A percentile compares a stretch with the other conserved stretches of the same genome.
phyloP scores from a whole-genome alignment of 37 sponge, comb jelly and placozoan genomes.

The Tethya wilhelma region DNA sequence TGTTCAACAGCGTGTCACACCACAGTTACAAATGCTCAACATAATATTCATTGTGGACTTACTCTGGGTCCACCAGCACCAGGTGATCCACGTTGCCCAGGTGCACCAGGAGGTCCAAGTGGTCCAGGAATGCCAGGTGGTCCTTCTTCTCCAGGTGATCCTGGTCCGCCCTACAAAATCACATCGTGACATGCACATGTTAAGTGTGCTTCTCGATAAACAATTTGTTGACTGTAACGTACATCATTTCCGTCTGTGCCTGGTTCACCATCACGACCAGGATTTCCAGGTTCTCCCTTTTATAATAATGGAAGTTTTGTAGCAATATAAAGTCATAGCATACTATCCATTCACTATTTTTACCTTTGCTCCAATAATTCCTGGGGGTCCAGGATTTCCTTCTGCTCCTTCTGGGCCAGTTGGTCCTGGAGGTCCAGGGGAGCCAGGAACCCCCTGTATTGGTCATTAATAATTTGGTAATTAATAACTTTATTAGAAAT shows the following conservation, averaged over 20 bases:
- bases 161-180: background rate
- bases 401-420: slow-evolving; percentile 23
- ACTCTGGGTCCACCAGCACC: slow-evolving; percentile 2
- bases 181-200: background rate
- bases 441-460: slow-evolving; percentile 16
- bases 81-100: slow-evolving; percentile 33
- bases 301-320: background rate
- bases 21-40: too few species aligned
- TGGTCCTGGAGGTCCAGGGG: slow-evolving; percentile 43
- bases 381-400: slow-evolving; percentile 49
- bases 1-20: too few species aligned
- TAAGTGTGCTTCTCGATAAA: background rate
- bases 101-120: slow-evolving; percentile 18
- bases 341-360: background rate
- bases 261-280: background rate
- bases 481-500: background rate
- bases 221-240: background rate
- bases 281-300: slow-evolving; percentile 19
- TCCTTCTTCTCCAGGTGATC: slow-evolving; percentile 3
- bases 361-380: slow-evolving; percentile 19
- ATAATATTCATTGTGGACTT: too few species aligned
- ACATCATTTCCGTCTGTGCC: slow-evolving; percentile 33
- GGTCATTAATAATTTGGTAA: too few species aligned
- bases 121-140: slow-evolving; percentile 28
- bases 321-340: background rate